Evolutionary conservation across 2,797 vertebrate genomes (phyloP), one percentile per base, ranked within the genome.

Genomic region (Onychomys leucogaster): DNA sequence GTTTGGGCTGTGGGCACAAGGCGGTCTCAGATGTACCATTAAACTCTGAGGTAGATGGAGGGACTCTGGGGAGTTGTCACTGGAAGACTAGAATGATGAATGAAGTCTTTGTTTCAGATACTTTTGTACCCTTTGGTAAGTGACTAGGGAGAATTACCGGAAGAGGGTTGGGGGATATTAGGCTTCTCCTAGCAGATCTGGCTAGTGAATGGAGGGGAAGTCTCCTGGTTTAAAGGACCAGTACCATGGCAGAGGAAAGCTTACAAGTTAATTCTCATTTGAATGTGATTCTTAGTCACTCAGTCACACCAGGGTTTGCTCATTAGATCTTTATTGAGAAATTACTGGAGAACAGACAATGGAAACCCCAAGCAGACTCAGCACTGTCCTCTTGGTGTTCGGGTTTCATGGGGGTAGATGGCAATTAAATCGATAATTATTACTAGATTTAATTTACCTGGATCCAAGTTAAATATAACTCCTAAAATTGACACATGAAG

Each of bases 41-140:
- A 34, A 73, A 78, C 32, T 73, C 65, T 34, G 13, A 61, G 27
- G 88, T 59, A 82, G 84, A 37, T 23, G n/a, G 84, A 88, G 25
- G 41, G 27, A 88, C 61, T 87, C 37, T 23, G 37, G 65, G 83
- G 32, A 32, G 76, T 92, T 75, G 46, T 65, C 69, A 27, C 1
- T n/a, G 8, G 82, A 65, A 81, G 29, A 65, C n/a, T 21, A 55
- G 49, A 29, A 17, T 49, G 57, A 61, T 37, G 65, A 90, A 93
- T 32, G 65, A 78, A 16, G 52, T 46, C 43, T 83, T 81, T 83
- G 61, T 63, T 94, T 96, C 67, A 49, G 85, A 85, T 7, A 73
- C n/a, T n/a, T n/a, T n/a, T 57, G 55, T 55, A 46, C 11, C 57
- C 81, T 41, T 19, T 29, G 63, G 29, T 76, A 71, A 71, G 29